These are phyloP conservation scores for Elephas maximus DNA, from an alignment of 2,113 vertebrate species.

Conservation along the genomic window DNA sequence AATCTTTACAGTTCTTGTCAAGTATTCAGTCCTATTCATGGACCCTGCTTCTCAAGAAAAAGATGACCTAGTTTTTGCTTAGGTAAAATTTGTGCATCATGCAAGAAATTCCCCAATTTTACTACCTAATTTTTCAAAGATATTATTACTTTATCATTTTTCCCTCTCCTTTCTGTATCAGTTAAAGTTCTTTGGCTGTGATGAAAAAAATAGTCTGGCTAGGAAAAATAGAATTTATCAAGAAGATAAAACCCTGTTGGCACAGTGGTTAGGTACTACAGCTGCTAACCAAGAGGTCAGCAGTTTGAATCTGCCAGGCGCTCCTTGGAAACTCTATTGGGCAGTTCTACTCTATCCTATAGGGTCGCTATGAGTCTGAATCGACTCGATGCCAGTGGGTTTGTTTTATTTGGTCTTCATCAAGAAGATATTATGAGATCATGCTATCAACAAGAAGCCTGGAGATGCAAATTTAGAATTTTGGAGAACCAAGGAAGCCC, in stretches of 20 bases:
- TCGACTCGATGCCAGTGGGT: too few relatives aligned
- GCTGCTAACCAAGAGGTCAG: too few relatives aligned
- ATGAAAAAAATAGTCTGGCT: background rate
- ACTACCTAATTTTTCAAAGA: background rate
- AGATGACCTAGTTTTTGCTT: background rate
- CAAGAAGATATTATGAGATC: background rate
- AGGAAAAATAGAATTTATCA: background rate
- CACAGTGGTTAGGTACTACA: too few relatives aligned
- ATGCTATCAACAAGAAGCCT: conserved; percentile 15
- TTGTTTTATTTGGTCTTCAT: too few relatives aligned
- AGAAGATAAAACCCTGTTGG: too few relatives aligned
- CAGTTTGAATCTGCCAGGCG: too few relatives aligned
- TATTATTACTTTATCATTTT: background rate
- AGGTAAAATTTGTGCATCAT: background rate
- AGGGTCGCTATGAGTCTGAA: too few relatives aligned
- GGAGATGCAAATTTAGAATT: background rate
- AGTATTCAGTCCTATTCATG: background rate
- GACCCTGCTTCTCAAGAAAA: background rate
- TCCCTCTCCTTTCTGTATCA: background rate
- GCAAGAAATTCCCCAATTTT: background rate
- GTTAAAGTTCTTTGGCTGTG: background rate
- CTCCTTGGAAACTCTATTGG: too few relatives aligned
- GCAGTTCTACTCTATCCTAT: too few relatives aligned
- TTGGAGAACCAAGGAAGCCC: background rate
- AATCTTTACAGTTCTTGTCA: background rate